Conservation (phyloP, 2,113 vertebrate genomes). For the Lepidothrix coronata region DNA sequence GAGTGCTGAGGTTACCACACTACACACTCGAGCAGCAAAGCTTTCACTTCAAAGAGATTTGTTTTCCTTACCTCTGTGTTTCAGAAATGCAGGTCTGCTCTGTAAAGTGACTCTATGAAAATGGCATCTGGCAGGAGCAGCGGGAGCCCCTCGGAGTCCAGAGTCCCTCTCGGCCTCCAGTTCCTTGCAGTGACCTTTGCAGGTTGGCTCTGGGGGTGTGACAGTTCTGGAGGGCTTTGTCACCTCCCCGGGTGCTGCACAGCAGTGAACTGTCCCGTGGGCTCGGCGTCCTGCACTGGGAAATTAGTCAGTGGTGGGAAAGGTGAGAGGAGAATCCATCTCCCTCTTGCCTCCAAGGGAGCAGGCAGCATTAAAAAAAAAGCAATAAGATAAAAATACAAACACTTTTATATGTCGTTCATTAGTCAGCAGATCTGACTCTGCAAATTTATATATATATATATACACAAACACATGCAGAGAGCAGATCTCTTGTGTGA, state of each 20-base stretch:
- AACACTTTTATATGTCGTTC: conserved; percentile 21
- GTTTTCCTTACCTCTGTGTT: conserved; percentile 34
- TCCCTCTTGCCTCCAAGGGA: not conserved
- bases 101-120: conserved; percentile 46
- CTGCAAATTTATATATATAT: not conserved
- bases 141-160: accelerated
- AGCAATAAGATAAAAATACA: conserved; percentile 30
- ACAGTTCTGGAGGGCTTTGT: not conserved
- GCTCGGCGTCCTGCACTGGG: not conserved
- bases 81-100: conserved; percentile 43
- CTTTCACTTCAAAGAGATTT: conserved; percentile 5
- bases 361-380: not conserved
- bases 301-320: not conserved
- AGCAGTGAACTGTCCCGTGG: not conserved
- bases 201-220: not conserved
- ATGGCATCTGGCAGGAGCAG: conserved; percentile 27
- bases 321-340: not conserved
- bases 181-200: not conserved
- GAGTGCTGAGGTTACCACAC: conserved; percentile 28
- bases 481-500: conserved; percentile 12
- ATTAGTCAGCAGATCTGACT: conserved; percentile 36
- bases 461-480: not conserved
- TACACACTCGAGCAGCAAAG: conserved; percentile 44
- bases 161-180: not conserved
- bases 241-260: accelerated